Evolutionary conservation across 1,140 invertebrate species (phyloP).

Genomic region (Physella acuta): DNA sequence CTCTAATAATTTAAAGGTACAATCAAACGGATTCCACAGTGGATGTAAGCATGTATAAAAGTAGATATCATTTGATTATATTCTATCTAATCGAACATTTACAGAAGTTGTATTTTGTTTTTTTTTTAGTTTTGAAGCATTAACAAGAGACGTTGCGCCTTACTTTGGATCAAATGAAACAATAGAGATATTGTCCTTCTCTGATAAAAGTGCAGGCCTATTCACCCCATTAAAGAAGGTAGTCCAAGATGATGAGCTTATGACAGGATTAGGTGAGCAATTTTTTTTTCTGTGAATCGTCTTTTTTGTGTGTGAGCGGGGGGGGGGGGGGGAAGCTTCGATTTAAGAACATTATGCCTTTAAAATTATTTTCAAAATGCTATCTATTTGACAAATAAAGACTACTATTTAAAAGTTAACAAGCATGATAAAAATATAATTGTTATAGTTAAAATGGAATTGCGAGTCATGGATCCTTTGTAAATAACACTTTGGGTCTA

Average conservation of each 20-base stretch:
- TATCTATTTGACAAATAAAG: no score
- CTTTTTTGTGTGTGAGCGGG: no score
- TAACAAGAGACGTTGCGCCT: slow-evolving; percentile 31
- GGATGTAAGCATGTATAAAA: background rate
- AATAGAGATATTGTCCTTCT: slow-evolving; percentile 29
- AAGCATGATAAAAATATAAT: no score
- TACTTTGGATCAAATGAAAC: slow-evolving; percentile 27
- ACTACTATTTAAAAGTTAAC: no score
- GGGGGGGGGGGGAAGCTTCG: no score
- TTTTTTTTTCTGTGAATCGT: background rate
- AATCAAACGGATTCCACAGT: background rate
- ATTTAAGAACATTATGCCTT: no score
- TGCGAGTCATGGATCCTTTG: no score
- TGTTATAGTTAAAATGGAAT: no score
- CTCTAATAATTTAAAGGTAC: background rate
- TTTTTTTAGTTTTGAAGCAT: slow-evolving; percentile 29
- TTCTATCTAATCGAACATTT: background rate
- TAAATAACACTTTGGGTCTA: no score
- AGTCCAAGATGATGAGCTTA: slow-evolving; percentile 18
- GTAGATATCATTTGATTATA: background rate
- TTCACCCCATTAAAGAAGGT: slow-evolving; percentile 24
- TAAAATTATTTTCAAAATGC: no score
- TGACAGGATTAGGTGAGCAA: slow-evolving; percentile 30
- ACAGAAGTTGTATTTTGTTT: background rate
- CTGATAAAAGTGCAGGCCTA: slow-evolving; percentile 29